Base-by-base conservation (phyloP, 2,113 vertebrate species). In the Eudyptes chrysolophus region DNA sequence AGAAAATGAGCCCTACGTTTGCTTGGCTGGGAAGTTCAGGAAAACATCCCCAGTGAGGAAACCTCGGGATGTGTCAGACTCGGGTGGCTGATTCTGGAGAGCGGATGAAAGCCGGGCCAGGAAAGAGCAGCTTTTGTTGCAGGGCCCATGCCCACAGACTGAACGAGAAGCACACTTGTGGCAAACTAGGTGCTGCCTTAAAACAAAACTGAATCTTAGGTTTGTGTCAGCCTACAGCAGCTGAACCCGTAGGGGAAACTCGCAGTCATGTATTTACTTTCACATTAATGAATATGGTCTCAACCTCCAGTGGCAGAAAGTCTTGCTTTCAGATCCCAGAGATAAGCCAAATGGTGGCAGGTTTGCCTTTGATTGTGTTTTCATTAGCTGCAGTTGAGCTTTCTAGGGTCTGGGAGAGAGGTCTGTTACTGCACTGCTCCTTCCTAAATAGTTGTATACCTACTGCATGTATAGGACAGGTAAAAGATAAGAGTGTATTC, bases 101-200 rank as follows among this genome's bases (percentile, higher is more conserved):
- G 52, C 1, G 3, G 34, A 20, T 36, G 51, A 29, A 78, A 66
- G 16, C 24, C 0, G 2, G 44, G 60, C 29, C 49, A 26, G 42
- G 22, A 30, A 62, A 32, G 19, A 49, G 25, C 21, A 80, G 58
- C 7, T 80, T 68, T 24, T 57, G 13, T 42, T 26, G 19, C 9
- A 30, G 30, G 16, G 16, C 36, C 14, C 2, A 4, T 51, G 65
- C 12, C 18, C 12, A 4, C 26, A 68, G 20, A 7, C 29, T 27
- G 24, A 71, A 49, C 0, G 0, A 69, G 77, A 48, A 74, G 5
- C 26, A 54, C 6, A 3, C 7, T 21, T 49, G 30, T 24, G 60
- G 55, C 34, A 66, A 70, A 21, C 8, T 17, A 65, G 38, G 27
- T 15, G 25, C 65, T 75, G 58, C 54, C 52, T 89, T 77, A 46